Percentiles rank a stretch among this genome's conserved stretches.
phyloP scores from a whole-genome alignment of 2,888 invertebrate species.

The Rapana venosa region DNA sequence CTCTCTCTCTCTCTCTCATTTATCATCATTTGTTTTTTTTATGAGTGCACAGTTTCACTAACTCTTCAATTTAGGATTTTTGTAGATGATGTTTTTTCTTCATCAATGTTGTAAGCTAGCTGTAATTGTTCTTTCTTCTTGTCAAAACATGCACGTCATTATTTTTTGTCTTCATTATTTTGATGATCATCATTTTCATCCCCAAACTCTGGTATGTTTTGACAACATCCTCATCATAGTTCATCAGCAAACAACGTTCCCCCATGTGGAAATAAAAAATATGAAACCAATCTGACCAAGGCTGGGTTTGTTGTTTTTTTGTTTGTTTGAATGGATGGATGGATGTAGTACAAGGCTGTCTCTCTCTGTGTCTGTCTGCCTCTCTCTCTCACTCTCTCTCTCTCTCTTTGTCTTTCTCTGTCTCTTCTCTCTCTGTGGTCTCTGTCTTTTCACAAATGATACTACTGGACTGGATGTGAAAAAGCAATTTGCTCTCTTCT shows the following conservation, averaged over 20 bases:
- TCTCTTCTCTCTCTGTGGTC: slow-evolving; percentile 22
- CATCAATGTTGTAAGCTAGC: not conserved
- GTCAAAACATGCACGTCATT: slow-evolving; percentile 26
- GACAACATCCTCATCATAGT: not conserved
- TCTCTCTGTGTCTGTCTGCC: slow-evolving; percentile 35
- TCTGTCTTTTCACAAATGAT: slow-evolving; percentile 14
- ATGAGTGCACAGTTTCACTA: not conserved
- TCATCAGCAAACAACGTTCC: slow-evolving; percentile 35
- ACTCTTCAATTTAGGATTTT: not conserved
- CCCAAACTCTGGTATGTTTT: not conserved
- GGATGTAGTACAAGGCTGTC: not conserved
- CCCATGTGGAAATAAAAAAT: slow-evolving; percentile 35
- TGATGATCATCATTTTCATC: slow-evolving; percentile 32
- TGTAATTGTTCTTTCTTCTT: slow-evolving; percentile 10
- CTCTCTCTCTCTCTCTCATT: slow-evolving; percentile 25
- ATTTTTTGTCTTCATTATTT: slow-evolving; percentile 27
- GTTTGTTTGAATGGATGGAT: not conserved
- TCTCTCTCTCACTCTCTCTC: slow-evolving; percentile 38
- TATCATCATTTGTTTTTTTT: not conserved
- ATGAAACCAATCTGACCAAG: not conserved
- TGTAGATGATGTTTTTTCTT: slow-evolving; percentile 8
- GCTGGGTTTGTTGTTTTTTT: not conserved
- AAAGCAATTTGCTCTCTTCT: too few relatives aligned
- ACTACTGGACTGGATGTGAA: too few relatives aligned
- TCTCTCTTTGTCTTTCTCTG: not conserved